Evolutionary conservation across 2,113 vertebrate genomes (phyloP).

Genomic region (Nanorana parkeri): DNA sequence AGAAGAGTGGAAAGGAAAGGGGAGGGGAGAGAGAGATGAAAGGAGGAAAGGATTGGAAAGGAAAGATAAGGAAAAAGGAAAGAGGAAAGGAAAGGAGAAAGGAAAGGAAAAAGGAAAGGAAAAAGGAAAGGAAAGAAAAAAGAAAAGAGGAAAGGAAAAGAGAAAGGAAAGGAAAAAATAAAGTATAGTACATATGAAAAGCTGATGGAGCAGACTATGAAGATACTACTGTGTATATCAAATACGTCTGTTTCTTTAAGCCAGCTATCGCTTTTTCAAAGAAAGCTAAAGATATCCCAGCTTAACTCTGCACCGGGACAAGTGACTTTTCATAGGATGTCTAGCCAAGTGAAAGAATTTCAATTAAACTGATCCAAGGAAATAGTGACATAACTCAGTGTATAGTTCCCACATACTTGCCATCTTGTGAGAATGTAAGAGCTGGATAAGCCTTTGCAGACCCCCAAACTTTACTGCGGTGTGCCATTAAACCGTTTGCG

Average conservation of each 20-base stretch:
- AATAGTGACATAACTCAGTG: constrained; percentile 40
- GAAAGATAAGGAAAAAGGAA: no score
- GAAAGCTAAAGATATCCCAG: constrained; percentile 24
- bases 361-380: constrained; percentile 41
- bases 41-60: no score
- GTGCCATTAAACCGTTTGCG: constrained; percentile 26
- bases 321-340: constrained; percentile 31
- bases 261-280: not conserved
- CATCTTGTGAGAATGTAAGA: constrained; percentile 38
- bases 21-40: no score
- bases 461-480: constrained; percentile 48
- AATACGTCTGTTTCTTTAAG: not conserved
- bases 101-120: no score
- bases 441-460: constrained; percentile 42
- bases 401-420: constrained; percentile 50
- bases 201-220: no score
- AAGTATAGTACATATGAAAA: no score
- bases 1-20: no score
- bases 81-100: no score
- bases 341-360: constrained; percentile 44
- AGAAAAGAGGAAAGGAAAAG: no score
- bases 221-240: not conserved
- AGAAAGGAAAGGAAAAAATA: no score
- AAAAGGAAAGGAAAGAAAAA: no score
- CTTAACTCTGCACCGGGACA: constrained; percentile 3